phyloP scores from a whole-genome alignment of 2,797 vertebrate species.

The Tragopan temminckii region DNA sequence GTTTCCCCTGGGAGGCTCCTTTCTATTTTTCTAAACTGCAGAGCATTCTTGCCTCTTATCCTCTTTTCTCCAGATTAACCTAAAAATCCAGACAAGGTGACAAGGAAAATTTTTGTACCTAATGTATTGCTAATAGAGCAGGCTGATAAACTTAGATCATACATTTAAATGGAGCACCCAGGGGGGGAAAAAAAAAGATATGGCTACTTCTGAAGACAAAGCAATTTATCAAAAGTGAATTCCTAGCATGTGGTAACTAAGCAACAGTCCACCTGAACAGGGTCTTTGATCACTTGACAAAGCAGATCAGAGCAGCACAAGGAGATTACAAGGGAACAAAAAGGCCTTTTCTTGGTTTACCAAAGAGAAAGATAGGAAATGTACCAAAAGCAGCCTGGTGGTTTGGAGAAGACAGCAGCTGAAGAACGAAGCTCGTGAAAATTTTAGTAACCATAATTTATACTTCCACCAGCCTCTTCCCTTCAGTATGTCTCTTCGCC shows the following conservation, averaged over 20 bases:
- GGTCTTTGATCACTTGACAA: constrained; percentile 74
- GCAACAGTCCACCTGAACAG: constrained; percentile 69
- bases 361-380: constrained; percentile 34
- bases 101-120: constrained; percentile 48
- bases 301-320: constrained; percentile 64
- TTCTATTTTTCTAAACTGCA: neutral
- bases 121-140: constrained; percentile 50
- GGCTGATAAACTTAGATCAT: constrained; percentile 71
- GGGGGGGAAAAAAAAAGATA: neutral
- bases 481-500: neutral
- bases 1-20: neutral
- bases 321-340: constrained; percentile 1
- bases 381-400: constrained; percentile 8
- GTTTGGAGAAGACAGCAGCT: constrained; percentile 6
- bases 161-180: constrained; percentile 69
- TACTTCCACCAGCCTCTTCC: neutral
- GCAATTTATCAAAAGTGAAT: constrained; percentile 71
- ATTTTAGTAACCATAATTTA: neutral
- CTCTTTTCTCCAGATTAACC: constrained; percentile 22
- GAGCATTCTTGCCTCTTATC: neutral
- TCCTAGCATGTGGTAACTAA: constrained; percentile 72
- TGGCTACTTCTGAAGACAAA: constrained; percentile 72
- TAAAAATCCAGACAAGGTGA: constrained; percentile 45
- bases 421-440: constrained; percentile 24
- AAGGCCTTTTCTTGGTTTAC: constrained; percentile 38